Evolutionary conservation across 2,888 invertebrate species (phyloP), one percentile per base, ranked within the genome.

Genomic region (Gisinianus flammeolus): DNA sequence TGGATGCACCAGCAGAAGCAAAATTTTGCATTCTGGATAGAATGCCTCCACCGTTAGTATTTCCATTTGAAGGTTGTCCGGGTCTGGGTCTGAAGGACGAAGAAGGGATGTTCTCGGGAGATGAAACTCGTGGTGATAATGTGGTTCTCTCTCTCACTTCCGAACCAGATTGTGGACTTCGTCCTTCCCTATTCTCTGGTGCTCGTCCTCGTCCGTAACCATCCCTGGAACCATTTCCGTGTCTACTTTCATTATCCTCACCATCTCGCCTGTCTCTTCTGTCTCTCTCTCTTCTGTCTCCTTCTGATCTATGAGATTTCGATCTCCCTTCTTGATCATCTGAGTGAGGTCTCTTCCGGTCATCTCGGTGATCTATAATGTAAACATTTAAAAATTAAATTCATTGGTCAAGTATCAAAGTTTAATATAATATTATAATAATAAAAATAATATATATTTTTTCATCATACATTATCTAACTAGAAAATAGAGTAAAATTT

Each of bases 321-420:
- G 31, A 28, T n/a, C 33, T 16, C 4, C 5, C 1, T 24, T 24
- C 12, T n/a, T 52, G 52, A 19, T 26, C 52, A 12, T 12, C 8
- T 19, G 44, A 26, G 19, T 69, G 24, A 2, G 69, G 52, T 31
- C 69, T 30, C 52, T 69, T 69, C 16, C 69, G 69, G 31, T 72
- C 72, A 54, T 22, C 28, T 70, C 70, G n/a, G 54, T 44, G 10
- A 24, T 54, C 70, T 26, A 68, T 44, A 44, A 62, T 1, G 22
- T 12, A 12, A 22, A 62, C 62, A 70, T 5, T 44, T 22, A 66
- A 12, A 26, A 28, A 66, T 30, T 12, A 28, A 62, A 24, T 62
- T n/a, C 62, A 24, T 22, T 24, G 19, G 10, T 22, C 58, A 58
- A 24, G 66, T 30, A 8, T n/a, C n/a, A n/a, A n/a, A n/a, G n/a